phyloP scores from a whole-genome alignment of 1,140 invertebrate species.

The Microplitis demolitor region DNA sequence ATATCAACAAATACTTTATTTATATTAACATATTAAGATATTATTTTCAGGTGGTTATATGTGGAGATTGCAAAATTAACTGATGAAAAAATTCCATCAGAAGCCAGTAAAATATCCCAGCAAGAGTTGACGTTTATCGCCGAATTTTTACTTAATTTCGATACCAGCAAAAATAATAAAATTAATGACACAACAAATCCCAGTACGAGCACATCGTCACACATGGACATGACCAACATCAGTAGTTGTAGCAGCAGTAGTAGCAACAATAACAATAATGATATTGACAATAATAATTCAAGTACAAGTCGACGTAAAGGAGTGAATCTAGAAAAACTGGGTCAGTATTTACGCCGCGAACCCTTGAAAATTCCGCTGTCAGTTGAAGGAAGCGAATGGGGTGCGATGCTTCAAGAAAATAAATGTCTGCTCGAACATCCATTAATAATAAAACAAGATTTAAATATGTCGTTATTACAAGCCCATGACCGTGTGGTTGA shows the following conservation, averaged over 20 bases:
- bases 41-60: constrained; percentile 73
- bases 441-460: constrained; percentile 76
- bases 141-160: constrained; percentile 87
- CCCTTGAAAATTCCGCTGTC: constrained; percentile 50
- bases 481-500: constrained; percentile 76
- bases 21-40: constrained; percentile 9
- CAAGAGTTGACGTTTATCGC: constrained; percentile 89
- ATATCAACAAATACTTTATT: not conserved
- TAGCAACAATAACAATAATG: not conserved
- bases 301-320: constrained; percentile 64
- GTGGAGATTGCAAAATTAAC: constrained; percentile 81
- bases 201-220: too few relatives aligned
- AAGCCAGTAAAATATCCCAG: constrained; percentile 81
- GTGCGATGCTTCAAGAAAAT: constrained; percentile 75
- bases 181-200: too few relatives aligned
- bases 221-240: not conserved
- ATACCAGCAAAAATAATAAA: constrained; percentile 40
- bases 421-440: constrained; percentile 72
- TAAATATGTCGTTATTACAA: constrained; percentile 81
- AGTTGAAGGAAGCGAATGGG: constrained; percentile 69
- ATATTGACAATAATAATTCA: constrained; percentile 56
- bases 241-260: not conserved
- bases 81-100: constrained; percentile 81
- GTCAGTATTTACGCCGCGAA: constrained; percentile 82
- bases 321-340: constrained; percentile 86